phyloP scores from a whole-genome alignment of 1,140 invertebrate genomes.

The Pseudomyrmex concolor region DNA sequence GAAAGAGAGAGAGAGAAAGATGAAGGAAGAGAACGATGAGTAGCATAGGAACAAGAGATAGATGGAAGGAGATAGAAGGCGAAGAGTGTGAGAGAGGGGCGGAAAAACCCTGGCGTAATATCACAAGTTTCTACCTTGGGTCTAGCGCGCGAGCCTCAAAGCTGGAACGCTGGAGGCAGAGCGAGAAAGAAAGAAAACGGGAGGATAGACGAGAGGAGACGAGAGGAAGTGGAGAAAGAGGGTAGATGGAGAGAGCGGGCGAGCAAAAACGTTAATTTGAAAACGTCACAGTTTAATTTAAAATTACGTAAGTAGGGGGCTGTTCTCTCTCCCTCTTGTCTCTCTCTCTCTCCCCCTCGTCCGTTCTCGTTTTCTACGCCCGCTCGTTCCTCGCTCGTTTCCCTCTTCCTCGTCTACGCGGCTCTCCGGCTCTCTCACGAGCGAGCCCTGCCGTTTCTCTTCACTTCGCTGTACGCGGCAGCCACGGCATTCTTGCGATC shows the following conservation, averaged over 20 bases:
- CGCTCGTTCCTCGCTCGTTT: slow-evolving; percentile 41
- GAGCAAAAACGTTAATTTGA: slow-evolving; percentile 85
- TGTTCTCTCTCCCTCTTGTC: slow-evolving; percentile 55
- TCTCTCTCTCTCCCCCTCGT: slow-evolving; percentile 26
- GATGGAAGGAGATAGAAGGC: slow-evolving; percentile 63
- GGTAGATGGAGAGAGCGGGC: slow-evolving; percentile 42
- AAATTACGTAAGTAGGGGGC: slow-evolving; percentile 83
- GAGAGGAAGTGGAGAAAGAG: slow-evolving; percentile 61
- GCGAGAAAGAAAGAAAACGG: slow-evolving; percentile 63
- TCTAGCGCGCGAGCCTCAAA: slow-evolving; percentile 66
- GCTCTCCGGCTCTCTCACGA: slow-evolving; percentile 14
- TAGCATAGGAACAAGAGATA: slow-evolving; percentile 5
- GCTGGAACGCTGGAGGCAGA: slow-evolving; percentile 73
- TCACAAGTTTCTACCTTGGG: slow-evolving; percentile 81
- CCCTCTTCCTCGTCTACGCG: slow-evolving; percentile 50
- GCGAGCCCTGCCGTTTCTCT: slow-evolving; percentile 36
- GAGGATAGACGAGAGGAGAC: slow-evolving; percentile 30
- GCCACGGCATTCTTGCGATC: slow-evolving; percentile 69
- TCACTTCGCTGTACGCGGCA: slow-evolving; percentile 40
- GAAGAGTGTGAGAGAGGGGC: slow-evolving; percentile 53
- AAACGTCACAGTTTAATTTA: slow-evolving; percentile 85
- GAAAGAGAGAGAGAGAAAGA: slow-evolving; percentile 31
- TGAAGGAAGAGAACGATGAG: slow-evolving; percentile 65
- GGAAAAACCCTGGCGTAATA: slow-evolving; percentile 81
- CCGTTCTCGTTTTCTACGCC: slow-evolving; percentile 57